Evolutionary conservation across 37 sponge, comb jelly and placozoan species (phyloP).

Genomic region (Theonella swinhoei): DNA sequence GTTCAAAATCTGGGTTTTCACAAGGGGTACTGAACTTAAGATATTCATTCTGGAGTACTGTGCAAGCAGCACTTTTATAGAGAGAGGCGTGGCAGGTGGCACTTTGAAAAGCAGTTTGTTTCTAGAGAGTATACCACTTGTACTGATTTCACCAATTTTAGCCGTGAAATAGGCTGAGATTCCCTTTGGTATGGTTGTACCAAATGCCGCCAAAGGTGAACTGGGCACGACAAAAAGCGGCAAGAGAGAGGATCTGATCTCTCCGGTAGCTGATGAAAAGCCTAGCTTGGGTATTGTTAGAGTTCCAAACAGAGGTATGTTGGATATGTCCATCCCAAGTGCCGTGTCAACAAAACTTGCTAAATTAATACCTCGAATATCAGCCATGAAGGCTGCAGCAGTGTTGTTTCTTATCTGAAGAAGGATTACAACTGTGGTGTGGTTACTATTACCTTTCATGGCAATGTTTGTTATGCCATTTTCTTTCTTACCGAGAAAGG

Average conservation of each 20-base stretch:
- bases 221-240: not conserved
- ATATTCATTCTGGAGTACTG: not conserved
- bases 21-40: not conserved
- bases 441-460: not conserved
- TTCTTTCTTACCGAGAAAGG: not conserved
- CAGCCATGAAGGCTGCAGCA: not conserved
- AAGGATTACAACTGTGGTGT: not conserved
- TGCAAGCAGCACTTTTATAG: not conserved
- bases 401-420: not conserved
- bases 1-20: not conserved
- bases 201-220: not conserved
- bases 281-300: not conserved
- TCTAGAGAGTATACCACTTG: not conserved
- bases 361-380: not conserved
- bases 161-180: not conserved
- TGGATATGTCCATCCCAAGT: not conserved
- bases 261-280: not conserved
- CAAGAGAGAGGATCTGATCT: not conserved
- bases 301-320: not conserved
- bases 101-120: not conserved
- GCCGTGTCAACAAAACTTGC: not conserved
- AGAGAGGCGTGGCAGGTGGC: not conserved
- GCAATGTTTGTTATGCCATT: not conserved
- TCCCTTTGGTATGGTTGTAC: not conserved
- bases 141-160: not conserved